These are phyloP conservation scores for Diaphora mendica DNA, from an alignment of 2,888 invertebrate species.

Conservation along the genomic window DNA sequence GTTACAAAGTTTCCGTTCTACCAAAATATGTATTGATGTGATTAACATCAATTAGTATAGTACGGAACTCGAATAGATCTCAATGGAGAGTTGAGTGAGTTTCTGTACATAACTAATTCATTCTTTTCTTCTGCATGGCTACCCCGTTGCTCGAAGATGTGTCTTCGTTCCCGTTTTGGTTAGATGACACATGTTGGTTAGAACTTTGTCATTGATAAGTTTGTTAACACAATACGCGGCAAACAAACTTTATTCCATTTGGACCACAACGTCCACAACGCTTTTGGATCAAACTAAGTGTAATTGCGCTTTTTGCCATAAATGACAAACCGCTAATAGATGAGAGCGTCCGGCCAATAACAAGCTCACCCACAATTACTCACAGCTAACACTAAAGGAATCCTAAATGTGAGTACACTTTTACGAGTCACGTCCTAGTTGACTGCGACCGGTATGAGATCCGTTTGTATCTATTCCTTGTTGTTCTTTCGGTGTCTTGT, in stretches of 20 bases:
- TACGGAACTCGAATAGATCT: not conserved
- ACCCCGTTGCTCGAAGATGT: not conserved
- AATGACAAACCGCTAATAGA: not conserved
- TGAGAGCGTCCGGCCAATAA: not conserved
- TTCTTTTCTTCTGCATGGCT: not conserved
- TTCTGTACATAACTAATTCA: not conserved
- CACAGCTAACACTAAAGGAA: not conserved
- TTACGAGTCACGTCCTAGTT: not conserved
- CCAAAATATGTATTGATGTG: not conserved
- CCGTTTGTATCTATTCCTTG: not conserved
- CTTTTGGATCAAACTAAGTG: not conserved
- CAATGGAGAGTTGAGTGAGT: not conserved
- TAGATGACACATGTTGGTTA: not conserved
- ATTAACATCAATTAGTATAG: not conserved
- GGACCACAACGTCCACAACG: too few species aligned
- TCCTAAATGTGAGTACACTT: not conserved
- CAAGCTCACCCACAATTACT: not conserved
- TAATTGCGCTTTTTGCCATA: not conserved
- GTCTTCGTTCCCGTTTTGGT: not conserved
- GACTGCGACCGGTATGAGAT: not conserved
- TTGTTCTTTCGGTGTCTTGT: not conserved
- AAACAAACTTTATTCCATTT: not conserved
- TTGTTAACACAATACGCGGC: too few species aligned
- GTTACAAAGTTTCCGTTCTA: slow-evolving; percentile 1
- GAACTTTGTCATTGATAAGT: not conserved